Conservation (phyloP, 1,140 invertebrate genomes). For the Lepidurus packardi region DNA sequence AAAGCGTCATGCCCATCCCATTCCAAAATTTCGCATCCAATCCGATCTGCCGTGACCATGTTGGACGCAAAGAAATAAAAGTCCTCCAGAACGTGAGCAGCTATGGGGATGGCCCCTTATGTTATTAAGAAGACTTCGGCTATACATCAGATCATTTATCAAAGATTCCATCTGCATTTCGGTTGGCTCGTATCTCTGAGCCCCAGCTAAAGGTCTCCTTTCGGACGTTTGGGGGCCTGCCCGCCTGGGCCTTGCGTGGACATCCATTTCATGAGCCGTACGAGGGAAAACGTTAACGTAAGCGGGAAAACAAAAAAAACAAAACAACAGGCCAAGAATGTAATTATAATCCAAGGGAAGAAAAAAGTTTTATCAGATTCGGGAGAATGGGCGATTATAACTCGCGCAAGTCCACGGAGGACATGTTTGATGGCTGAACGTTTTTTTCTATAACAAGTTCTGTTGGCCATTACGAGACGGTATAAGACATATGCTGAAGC, state of each 20-base stretch:
- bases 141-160: conserved; percentile 22
- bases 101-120: conserved; percentile 9
- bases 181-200: conserved; percentile 11
- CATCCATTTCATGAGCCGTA: background rate
- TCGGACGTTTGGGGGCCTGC: background rate
- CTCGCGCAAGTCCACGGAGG: background rate
- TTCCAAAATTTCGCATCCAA: background rate
- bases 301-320: background rate
- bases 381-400: background rate
- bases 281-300: background rate
- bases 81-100: background rate
- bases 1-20: background rate
- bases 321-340: conserved; percentile 14
- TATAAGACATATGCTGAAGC: conserved; percentile 7
- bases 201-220: conserved; percentile 6
- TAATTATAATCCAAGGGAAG: background rate
- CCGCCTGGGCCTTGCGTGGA: background rate
- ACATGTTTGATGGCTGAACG: conserved; percentile 14
- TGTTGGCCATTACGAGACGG: conserved; percentile 9
- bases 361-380: conserved; percentile 12
- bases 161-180: conserved; percentile 14
- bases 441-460: background rate
- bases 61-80: conserved; percentile 11
- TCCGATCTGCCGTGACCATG: conserved; percentile 11
- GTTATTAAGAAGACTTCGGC: conserved; percentile 9